These are phyloP conservation scores for Jaculus jaculus DNA, from an alignment of 2,113 vertebrate genomes.

Conservation along the genomic window DNA sequence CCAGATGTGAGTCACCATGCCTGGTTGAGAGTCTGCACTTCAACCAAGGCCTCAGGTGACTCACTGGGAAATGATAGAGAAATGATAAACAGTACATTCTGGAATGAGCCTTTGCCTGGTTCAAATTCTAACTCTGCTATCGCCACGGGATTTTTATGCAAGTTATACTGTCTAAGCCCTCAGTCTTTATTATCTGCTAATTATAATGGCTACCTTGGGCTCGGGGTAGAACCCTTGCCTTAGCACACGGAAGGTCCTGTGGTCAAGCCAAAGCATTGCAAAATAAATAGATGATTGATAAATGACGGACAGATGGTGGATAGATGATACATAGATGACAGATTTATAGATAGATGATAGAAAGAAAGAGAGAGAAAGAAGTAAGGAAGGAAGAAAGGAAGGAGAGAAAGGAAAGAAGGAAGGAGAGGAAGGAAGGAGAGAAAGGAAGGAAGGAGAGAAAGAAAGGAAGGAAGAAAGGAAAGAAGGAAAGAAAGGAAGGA, in stretches of 20 bases:
- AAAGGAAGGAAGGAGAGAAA: too few relatives aligned
- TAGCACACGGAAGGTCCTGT: not conserved
- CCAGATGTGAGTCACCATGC: not conserved
- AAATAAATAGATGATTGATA: not conserved
- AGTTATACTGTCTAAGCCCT: not conserved
- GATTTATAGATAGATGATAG: too few relatives aligned
- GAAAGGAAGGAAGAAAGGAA: too few relatives aligned
- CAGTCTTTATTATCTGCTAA: not conserved
- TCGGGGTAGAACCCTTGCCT: not conserved
- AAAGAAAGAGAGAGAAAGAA: too few relatives aligned
- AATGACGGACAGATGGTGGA: too few relatives aligned
- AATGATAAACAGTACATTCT: not conserved
- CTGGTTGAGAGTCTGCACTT: not conserved
- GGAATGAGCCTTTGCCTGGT: not conserved
- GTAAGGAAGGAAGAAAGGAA: too few relatives aligned
- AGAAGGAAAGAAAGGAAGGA: not conserved
- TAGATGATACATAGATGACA: too few relatives aligned
- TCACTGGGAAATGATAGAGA: not conserved
- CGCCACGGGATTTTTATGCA: not conserved
- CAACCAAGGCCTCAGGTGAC: not conserved
- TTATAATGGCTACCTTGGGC: not conserved
- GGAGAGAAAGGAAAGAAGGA: too few relatives aligned
- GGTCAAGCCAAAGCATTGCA: not conserved
- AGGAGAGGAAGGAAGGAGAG: too few relatives aligned
- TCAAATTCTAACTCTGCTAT: not conserved